These are phyloP conservation scores for Chromis chromis DNA, from an alignment of 2,797 vertebrate species.

Conservation along the genomic window DNA sequence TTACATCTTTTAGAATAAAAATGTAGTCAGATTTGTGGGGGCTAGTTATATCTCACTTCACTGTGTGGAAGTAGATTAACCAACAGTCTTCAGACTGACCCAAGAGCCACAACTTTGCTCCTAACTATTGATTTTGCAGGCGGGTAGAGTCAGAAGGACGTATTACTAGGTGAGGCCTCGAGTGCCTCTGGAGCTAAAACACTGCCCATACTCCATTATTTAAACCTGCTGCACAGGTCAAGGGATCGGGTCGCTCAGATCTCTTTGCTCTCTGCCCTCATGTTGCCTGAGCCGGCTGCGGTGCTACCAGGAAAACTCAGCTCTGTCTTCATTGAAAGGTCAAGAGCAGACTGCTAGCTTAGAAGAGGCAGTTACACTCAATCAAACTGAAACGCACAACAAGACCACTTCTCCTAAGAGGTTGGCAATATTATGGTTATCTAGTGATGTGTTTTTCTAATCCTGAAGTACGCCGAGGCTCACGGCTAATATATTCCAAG, in stretches of 20 bases:
- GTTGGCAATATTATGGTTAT: slow-evolving; percentile 9
- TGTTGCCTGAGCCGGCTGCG: neutral
- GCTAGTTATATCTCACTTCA: slow-evolving; percentile 9
- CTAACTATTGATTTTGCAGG: slow-evolving; percentile 73
- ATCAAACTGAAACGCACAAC: slow-evolving; percentile 43
- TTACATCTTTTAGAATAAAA: neutral
- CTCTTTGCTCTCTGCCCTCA: slow-evolving; percentile 44
- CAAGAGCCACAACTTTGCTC: slow-evolving; percentile 47
- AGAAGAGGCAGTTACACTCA: slow-evolving; percentile 34
- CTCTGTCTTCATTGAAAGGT: slow-evolving; percentile 46
- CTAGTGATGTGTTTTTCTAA: slow-evolving; percentile 20
- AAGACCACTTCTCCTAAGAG: slow-evolving; percentile 5
- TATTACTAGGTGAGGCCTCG: slow-evolving; percentile 33
- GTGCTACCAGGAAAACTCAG: slow-evolving; percentile 32
- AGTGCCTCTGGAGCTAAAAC: slow-evolving; percentile 41
- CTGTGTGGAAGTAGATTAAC: slow-evolving; percentile 23
- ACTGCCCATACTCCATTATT: slow-evolving; percentile 65
- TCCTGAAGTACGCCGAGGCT: slow-evolving; percentile 10
- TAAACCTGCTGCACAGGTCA: slow-evolving; percentile 62
- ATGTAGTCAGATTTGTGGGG: slow-evolving; percentile 4
- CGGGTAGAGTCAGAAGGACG: slow-evolving; percentile 50
- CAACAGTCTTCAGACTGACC: slow-evolving; percentile 50
- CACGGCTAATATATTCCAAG: neutral
- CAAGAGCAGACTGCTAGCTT: slow-evolving; percentile 28
- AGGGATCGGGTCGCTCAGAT: slow-evolving; percentile 37